Evolutionary conservation across 2,113 vertebrate species (phyloP), one percentile per base, ranked within the genome.

Genomic region (Australoheros scitulus): DNA sequence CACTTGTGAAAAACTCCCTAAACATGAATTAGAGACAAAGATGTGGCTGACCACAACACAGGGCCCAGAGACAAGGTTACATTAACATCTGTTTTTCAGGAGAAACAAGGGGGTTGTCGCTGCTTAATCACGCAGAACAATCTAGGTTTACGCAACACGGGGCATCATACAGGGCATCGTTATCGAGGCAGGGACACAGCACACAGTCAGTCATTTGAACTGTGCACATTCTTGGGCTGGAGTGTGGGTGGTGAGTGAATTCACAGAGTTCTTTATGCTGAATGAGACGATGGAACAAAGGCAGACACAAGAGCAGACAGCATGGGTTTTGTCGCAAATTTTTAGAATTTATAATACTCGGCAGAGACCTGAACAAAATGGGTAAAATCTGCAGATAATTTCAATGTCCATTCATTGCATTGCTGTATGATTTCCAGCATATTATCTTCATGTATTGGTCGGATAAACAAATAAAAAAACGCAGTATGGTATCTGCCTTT

Each of bases 201-300:
- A 82, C 90, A 93, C 93, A 95, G 91, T 88, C 81, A 41, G 41
- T 81, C 80, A 55, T 84, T 93, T 93, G 74, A 94, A 72, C 64
- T 1, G 43, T 17, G 57, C 82, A 55, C 92, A 96, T 96, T 95
- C 94, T 90, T 94, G 80, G 55, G 56, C 64, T 36, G 0, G 26
- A 43, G 58, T 38, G 95, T 95, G 86, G 95, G 95, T 52, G 86
- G 81, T 55, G 86, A 86, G 90, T 93, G 93, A 93, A 94, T 91
- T 94, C 92, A 93, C 90, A 89, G 85, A 72, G 85, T 90, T 57
- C 76, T 86, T 92, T 81, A 88, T 93, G 74, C 91, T 64, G 76
- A 77, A 61, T 6, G 81, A 83, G 79, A 29, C 55, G 79, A 61
- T 17, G 65, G 34, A 77, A 87, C 89, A 88, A 86, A 91, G 65